Base-by-base conservation (phyloP, 2,113 vertebrate species). In the Struthio camelus region DNA sequence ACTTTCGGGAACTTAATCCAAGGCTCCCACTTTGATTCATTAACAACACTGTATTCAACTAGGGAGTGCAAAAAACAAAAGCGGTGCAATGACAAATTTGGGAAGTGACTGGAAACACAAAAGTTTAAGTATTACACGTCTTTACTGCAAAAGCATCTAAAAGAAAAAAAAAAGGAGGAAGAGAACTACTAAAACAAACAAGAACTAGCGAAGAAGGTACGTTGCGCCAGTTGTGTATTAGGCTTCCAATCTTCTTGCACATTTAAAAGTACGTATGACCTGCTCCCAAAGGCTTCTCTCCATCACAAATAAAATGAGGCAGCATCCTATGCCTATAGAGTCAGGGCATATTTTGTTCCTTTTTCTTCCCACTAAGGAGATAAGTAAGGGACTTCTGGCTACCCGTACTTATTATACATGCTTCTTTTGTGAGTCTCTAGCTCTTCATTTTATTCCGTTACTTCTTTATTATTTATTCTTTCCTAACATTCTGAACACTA, bases 231-330 rank as follows among this genome's bases (percentile, higher is more conserved):
- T 36, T 30, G 17, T 44, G 48, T 30, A 73, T 48, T 0, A 12
- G 0, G 3, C 3, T 19, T 75, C 36, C 9, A 36, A 18, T 24
- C 42, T 25, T 50, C 22, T 77, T 48, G 80, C 3, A 51, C 1
- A 7, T 0, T 1, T 32, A 67, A n/a, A 84, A 82, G 30, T 40
- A 73, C 0, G 0, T 13, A 42, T 46, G 23, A 48, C 25, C 22
- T 53, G 23, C n/a, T 89, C n/a, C 36, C 61, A 61, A 81, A 38
- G 14, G 22, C 36, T 48, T 25, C 22, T 22, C 14, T 56, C 53
- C 34, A 38, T 12, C 40, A 62, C 27, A 85, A 77, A 88, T 64
- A 51, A 61, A 44, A 7, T 32, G 14, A 70, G 25, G 34, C 34
- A 27, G 34, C 14, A 64, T n/a, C 24, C 24, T 14, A 80, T 18